A percentile compares a stretch with the other conserved stretches of the same genome.
These are phyloP conservation scores for Percina caprodes DNA, from an alignment of 2,113 vertebrate genomes.

Conservation along the genomic window DNA sequence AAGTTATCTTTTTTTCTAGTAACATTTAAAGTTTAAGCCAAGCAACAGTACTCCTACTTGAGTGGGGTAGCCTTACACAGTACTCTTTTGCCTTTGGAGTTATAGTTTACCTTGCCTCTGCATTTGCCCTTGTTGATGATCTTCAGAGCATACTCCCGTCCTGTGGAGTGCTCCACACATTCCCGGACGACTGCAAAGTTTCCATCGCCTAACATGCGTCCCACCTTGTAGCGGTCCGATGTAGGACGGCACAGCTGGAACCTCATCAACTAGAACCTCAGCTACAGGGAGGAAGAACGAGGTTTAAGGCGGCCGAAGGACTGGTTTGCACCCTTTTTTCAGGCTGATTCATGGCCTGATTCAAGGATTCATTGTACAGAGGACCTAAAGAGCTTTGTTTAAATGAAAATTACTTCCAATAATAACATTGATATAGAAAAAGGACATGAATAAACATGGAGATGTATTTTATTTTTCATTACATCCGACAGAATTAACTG, in stretches of 20 bases:
- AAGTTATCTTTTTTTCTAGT: neutral
- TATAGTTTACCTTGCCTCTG: constrained; percentile 90
- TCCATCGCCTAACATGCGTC: constrained; percentile 95
- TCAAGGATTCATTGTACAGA: neutral
- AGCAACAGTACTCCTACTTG: neutral
- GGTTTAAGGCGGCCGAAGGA: constrained; percentile 1
- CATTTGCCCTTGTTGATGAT: constrained; percentile 99
- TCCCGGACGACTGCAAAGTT: constrained; percentile 99
- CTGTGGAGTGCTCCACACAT: constrained; percentile 97
- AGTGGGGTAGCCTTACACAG: neutral
- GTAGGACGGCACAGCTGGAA: constrained; percentile 93
- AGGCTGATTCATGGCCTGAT: too few species aligned
- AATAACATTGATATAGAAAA: neutral
- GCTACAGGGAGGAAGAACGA: constrained; percentile 35
- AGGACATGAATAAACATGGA: too few species aligned
- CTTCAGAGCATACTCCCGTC: constrained; percentile 97
- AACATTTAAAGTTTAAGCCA: neutral
- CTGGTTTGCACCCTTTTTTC: neutral
- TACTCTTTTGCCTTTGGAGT: neutral
- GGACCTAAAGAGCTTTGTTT: neutral
- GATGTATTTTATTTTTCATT: neutral
- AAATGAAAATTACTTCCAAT: neutral
- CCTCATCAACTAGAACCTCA: constrained; percentile 87
- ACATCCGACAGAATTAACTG: neutral
- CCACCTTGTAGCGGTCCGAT: constrained; percentile 97